These are phyloP conservation scores for Euclidia mi DNA, from an alignment of 2,888 invertebrate species.

Conservation along the genomic window DNA sequence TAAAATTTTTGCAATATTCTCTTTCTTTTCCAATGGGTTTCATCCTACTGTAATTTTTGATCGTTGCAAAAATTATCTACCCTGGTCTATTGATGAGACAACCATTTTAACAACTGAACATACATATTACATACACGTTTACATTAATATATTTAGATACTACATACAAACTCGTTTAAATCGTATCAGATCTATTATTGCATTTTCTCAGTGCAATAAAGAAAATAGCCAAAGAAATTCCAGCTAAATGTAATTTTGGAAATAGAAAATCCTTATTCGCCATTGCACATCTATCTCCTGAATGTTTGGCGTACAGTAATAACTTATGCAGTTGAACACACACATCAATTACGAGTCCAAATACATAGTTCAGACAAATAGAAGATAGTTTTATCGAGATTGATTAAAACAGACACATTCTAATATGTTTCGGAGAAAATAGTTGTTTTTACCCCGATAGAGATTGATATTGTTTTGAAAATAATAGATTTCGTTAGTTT, in stretches of 20 bases:
- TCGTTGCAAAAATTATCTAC: too few relatives aligned
- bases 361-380: background rate
- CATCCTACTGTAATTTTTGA: too few relatives aligned
- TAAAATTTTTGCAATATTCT: too few relatives aligned
- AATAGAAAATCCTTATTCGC: background rate
- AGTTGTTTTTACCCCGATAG: background rate
- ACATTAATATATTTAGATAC: too few relatives aligned
- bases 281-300: background rate
- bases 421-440: constrained; percentile 4
- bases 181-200: too few relatives aligned
- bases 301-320: background rate
- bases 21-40: too few relatives aligned
- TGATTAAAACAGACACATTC: constrained; percentile 3
- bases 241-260: background rate
- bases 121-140: too few relatives aligned
- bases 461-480: background rate
- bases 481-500: background rate
- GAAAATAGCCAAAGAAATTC: too few relatives aligned
- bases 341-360: background rate
- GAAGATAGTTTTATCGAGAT: constrained; percentile 2
- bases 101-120: too few relatives aligned
- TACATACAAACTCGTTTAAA: too few relatives aligned
- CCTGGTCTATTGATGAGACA: too few relatives aligned
- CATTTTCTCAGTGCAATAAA: too few relatives aligned
- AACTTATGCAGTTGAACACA: background rate